Evolutionary conservation across 2,113 vertebrate genomes (phyloP).

Genomic region (Struthidea cinerea): DNA sequence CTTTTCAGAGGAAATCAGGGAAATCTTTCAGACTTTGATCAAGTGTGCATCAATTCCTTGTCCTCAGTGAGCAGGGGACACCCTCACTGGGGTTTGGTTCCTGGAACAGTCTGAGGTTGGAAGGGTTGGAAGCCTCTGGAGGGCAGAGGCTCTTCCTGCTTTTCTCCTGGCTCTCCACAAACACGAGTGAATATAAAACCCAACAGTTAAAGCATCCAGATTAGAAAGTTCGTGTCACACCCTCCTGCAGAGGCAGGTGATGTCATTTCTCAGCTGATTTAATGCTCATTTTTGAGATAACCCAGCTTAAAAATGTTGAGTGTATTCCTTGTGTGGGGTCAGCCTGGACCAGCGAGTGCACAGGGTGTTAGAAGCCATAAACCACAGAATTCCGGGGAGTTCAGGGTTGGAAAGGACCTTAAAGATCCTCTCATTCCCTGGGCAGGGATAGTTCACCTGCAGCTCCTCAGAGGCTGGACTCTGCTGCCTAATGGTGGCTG

Average conservation of each 20-base stretch:
- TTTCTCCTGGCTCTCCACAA: background rate
- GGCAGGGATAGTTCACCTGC: background rate
- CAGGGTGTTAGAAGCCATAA: background rate
- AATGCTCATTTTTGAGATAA: background rate
- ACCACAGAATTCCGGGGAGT: background rate
- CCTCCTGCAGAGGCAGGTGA: background rate
- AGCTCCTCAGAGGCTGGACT: background rate
- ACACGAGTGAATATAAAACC: background rate
- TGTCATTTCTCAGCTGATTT: background rate
- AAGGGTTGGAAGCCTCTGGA: background rate
- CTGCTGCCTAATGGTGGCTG: background rate
- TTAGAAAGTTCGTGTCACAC: accelerated
- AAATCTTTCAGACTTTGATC: background rate
- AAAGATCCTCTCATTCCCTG: background rate
- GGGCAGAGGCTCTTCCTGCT: background rate
- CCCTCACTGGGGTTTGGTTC: accelerated
- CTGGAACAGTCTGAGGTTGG: accelerated
- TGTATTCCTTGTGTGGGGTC: background rate
- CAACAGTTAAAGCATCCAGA: background rate
- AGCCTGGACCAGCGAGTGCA: background rate
- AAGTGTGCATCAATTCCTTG: background rate
- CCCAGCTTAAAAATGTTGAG: background rate
- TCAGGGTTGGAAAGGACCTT: background rate
- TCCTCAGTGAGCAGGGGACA: background rate
- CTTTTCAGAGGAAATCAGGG: background rate